Base-by-base conservation (phyloP, 1,140 invertebrate species). In the Parasteatoda tepidariorum region DNA sequence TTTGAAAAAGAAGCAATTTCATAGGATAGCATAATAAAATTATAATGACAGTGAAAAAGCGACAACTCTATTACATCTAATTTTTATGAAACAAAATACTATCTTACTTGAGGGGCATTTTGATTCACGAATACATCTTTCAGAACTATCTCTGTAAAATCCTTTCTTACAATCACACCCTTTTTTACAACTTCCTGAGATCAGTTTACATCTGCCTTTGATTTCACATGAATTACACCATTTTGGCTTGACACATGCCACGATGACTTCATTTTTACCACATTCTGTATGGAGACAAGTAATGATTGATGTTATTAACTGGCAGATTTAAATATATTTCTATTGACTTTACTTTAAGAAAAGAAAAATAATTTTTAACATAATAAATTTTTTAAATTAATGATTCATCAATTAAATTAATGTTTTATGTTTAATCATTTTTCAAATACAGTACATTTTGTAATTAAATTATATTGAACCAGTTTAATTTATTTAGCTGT, bases 151-250 rank as follows among this genome's bases (percentile, higher is more conserved):
- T 48, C 84, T 54, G 62, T 62, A 61, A 34, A 33, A 83, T 7
- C 78, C 78, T 18, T 79, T 13, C 13, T 59, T 70, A 30, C 84
- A 84, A 24, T 68, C 41, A 33, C 83, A 84, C 24, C 83, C 83
- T 18, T n/a, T 28, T 7, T 64, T 62, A 41, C 83, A 84, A 4
- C 41, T n/a, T 2, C 38, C 6, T 24, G 30, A 13, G 11, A 11
- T 61, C 7, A 81, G 70, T 7, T 81, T 38, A 22, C 76, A 81
- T 7, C 59, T 70, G 1, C 66, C 64, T 11, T n/a, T 34, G 11
- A 24, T 81, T 1, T 81, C 24, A 34, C 76, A 81, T 1, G 41
- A n/a, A 13, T 68, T 81, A 66, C 76, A 81, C 28, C 33, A 70
- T 3, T 41, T 41, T 11, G 76, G 76, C 28, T 30, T 70, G 1